Evolutionary conservation across 1,140 invertebrate genomes (phyloP).

Genomic region (Meloidogyne chitwoodi): DNA sequence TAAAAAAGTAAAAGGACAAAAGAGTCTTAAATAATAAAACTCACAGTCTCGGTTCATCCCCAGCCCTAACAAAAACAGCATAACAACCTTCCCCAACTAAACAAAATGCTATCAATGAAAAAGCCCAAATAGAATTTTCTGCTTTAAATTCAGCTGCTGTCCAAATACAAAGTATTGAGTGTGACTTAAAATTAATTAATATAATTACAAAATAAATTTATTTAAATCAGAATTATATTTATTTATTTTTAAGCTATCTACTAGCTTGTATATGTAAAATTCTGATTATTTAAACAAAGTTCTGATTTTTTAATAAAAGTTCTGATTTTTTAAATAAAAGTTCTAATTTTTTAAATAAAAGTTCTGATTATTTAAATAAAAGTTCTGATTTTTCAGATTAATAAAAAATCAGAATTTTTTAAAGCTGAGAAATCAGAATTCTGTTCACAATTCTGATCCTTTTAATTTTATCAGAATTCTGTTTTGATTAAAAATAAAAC

Average conservation of each 20-base stretch:
- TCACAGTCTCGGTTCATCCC: slow-evolving; percentile 53
- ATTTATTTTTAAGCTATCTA: too few relatives aligned
- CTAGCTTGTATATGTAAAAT: too few relatives aligned
- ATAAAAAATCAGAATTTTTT: background rate
- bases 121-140: slow-evolving; percentile 54
- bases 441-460: too few relatives aligned
- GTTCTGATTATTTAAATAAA: too few relatives aligned
- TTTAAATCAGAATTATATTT: too few relatives aligned
- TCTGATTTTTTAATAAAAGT: too few relatives aligned
- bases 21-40: background rate
- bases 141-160: slow-evolving; percentile 25
- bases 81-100: slow-evolving; percentile 56
- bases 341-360: too few relatives aligned
- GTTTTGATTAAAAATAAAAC: background rate
- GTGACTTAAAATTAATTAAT: background rate
- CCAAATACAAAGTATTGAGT: background rate
- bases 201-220: too few relatives aligned
- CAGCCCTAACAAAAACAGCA: slow-evolving; percentile 55
- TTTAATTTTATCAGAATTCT: background rate
- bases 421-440: too few relatives aligned
- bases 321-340: too few relatives aligned
- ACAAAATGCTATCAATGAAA: slow-evolving; percentile 53
- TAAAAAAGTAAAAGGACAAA: background rate
- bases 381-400: too few relatives aligned
- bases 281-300: too few relatives aligned